Evolutionary conservation across 2,797 vertebrate genomes (phyloP).

Genomic region (Chlorospingus semifuscus): DNA sequence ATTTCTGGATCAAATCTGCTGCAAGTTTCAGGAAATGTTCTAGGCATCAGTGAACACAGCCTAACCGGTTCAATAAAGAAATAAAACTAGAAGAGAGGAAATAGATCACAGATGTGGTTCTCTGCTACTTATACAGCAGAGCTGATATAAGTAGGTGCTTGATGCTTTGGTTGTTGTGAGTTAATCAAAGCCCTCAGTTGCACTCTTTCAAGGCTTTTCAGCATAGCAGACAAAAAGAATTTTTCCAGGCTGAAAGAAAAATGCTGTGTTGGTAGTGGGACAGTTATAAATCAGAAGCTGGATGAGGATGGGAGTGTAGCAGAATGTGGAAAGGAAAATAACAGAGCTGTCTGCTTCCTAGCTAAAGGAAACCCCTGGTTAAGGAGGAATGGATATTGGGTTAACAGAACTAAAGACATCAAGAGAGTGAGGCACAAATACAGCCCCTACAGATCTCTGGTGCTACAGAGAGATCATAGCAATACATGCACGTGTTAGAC

Average conservation of each 20-base stretch:
- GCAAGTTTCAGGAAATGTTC: background rate
- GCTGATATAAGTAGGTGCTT: background rate
- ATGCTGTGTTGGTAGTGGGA: background rate
- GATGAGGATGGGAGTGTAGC: background rate
- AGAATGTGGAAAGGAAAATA: background rate
- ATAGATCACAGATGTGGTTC: background rate
- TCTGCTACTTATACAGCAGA: background rate
- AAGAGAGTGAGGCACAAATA: background rate
- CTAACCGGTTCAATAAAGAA: background rate
- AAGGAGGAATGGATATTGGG: background rate
- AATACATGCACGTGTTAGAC: accelerated
- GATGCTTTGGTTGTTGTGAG: background rate
- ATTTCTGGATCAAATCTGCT: background rate
- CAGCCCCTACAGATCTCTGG: too few relatives aligned
- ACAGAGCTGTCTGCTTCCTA: background rate
- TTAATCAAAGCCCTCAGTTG: background rate
- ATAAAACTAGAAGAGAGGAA: background rate
- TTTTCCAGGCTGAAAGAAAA: background rate
- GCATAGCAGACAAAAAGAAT: background rate
- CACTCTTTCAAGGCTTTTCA: background rate
- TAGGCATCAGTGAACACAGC: background rate
- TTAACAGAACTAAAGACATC: background rate
- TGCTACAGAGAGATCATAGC: background rate
- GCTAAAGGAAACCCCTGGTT: background rate
- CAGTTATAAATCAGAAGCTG: background rate